Conservation (phyloP, 1,140 invertebrate genomes). For the Rhopalosiphum maidis region DNA sequence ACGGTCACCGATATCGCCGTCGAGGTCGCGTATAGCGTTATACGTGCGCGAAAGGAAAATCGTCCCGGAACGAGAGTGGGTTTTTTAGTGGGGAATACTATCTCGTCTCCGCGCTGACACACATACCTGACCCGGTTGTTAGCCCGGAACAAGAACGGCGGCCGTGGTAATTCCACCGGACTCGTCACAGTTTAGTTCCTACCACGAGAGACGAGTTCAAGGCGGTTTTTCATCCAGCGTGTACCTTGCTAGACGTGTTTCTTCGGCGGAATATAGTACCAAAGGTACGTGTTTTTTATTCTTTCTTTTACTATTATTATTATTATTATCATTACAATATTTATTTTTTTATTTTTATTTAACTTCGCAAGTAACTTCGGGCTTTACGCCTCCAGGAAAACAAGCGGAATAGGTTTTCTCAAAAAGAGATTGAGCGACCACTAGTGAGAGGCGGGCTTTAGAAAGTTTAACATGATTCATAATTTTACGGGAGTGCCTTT, state of each 20-base stretch:
- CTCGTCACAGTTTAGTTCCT: slow-evolving; percentile 46
- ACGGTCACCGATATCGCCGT: not conserved
- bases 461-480: slow-evolving; percentile 34
- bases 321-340: not conserved
- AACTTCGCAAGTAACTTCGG: not conserved
- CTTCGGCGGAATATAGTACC: slow-evolving; percentile 11
- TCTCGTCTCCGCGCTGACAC: slow-evolving; percentile 27
- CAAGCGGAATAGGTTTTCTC: not conserved
- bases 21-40: not conserved
- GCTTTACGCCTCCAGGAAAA: not conserved
- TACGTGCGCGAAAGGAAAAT: slow-evolving; percentile 37
- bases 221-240: slow-evolving; percentile 39
- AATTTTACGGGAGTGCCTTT: slow-evolving; percentile 42
- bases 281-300: slow-evolving; percentile 9
- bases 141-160: slow-evolving; percentile 55
- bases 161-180: slow-evolving; percentile 37
- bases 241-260: not conserved
- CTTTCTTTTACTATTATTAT: not conserved
- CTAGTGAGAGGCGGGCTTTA: slow-evolving; percentile 20
- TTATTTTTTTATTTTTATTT: not conserved
- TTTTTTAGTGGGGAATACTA: slow-evolving; percentile 47
- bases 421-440: slow-evolving; percentile 8
- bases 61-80: slow-evolving; percentile 52
- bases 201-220: slow-evolving; percentile 53
- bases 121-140: slow-evolving; percentile 57